Percentiles rank a stretch among this genome's conserved stretches.
These are phyloP conservation scores for Drosophila navojoa DNA, from an alignment of 1,140 invertebrate genomes.

Conservation along the genomic window DNA sequence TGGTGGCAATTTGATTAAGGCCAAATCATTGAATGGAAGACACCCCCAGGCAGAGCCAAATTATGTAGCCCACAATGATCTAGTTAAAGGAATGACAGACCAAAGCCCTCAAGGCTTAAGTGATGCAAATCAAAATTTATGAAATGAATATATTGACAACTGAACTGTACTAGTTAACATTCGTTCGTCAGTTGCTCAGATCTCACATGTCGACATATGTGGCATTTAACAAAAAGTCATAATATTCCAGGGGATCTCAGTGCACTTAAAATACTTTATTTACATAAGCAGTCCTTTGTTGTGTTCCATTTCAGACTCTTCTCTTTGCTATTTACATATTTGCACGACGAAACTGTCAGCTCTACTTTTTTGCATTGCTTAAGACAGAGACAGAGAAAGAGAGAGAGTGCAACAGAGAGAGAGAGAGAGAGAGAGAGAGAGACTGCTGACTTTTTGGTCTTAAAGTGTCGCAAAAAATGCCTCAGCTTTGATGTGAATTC, in stretches of 20 bases:
- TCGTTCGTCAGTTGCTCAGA: too few species aligned
- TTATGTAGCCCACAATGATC: conserved; percentile 35
- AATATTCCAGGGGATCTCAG: too few species aligned
- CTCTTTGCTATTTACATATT: too few species aligned
- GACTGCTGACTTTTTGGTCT: conserved; percentile 5
- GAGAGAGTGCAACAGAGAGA: background rate
- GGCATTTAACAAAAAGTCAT: too few species aligned
- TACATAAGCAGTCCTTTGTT: too few species aligned
- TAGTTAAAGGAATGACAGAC: conserved; percentile 29
- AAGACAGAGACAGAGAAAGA: too few species aligned
- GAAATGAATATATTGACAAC: background rate
- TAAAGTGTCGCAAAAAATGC: conserved; percentile 4
- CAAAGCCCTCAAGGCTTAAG: background rate
- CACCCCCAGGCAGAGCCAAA: conserved; percentile 23
- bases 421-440: background rate
- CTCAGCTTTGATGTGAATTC: conserved; percentile 15
- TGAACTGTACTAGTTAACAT: too few species aligned
- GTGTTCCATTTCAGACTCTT: too few species aligned
- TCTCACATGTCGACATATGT: too few species aligned
- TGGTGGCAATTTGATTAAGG: conserved; percentile 49
- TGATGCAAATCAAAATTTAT: conserved; percentile 9
- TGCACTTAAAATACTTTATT: too few species aligned
- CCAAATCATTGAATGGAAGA: conserved; percentile 22
- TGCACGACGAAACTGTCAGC: too few species aligned
- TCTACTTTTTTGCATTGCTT: background rate